These are phyloP conservation scores for Danio choprae DNA, from an alignment of 2,797 vertebrate genomes.

Conservation along the genomic window DNA sequence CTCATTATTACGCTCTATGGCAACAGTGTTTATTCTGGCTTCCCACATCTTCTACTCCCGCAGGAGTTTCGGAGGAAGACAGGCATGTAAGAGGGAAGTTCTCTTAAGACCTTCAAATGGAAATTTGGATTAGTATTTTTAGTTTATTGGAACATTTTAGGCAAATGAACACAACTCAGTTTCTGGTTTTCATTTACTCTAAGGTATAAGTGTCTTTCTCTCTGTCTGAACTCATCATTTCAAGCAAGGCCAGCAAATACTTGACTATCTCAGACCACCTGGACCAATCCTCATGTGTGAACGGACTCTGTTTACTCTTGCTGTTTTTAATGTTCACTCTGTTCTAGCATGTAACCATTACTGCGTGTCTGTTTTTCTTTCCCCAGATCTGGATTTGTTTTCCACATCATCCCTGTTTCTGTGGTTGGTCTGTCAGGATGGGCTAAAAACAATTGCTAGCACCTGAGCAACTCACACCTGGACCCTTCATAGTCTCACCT, in stretches of 20 bases:
- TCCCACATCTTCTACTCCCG: not conserved
- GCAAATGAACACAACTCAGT: not conserved
- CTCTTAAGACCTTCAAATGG: not conserved
- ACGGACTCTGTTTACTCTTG: slow-evolving; percentile 7
- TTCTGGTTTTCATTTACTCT: not conserved
- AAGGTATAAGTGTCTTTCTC: not conserved
- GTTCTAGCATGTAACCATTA: not conserved
- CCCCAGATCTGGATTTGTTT: not conserved
- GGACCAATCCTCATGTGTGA: not conserved
- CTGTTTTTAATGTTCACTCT: slow-evolving; percentile 1
- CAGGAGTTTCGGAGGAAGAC: not conserved
- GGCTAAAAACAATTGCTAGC: slow-evolving; percentile 53
- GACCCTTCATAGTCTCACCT: slow-evolving; percentile 35
- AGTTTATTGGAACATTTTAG: not conserved
- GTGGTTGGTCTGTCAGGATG: slow-evolving; percentile 46
- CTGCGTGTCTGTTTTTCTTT: not conserved
- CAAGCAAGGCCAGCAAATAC: not conserved
- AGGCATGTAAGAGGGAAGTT: not conserved
- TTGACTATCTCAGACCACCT: not conserved
- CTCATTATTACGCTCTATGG: slow-evolving; percentile 22
- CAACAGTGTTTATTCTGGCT: slow-evolving; percentile 20
- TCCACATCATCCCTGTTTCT: not conserved
- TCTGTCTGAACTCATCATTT: not conserved
- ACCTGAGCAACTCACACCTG: slow-evolving; percentile 30
- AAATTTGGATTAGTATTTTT: too few species aligned